Evolutionary conservation across 2,797 vertebrate species (phyloP), one percentile per base, ranked within the genome.

Genomic region (Peromyscus attwateri): DNA sequence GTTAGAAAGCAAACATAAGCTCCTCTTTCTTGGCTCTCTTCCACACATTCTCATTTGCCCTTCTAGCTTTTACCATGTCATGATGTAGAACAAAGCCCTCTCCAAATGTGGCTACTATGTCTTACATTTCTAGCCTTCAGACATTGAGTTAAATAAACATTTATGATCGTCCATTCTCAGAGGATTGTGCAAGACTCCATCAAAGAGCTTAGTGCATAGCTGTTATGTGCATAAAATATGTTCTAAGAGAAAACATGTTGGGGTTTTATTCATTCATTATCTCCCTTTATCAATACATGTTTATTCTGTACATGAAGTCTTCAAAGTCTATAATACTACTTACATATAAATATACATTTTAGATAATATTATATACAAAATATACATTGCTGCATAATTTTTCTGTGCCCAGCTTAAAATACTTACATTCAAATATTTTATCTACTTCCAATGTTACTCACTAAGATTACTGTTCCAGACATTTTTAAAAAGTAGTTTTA

Each of bases 361-460:
- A 84, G 93, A 64, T 79, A 76, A 23, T 1, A 90, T 76, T 87
- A 43, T 83, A 46, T 83, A 34, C 13, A 82, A 95, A 76, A 90
- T 70, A 81, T 60, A 71, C 62, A 70, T 70, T 73, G 29, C 16
- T 94, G 21, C n/a, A 84, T 57, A 80, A 55, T 60, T 80, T 94
- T 60, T 92, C 23, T 73, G 2, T n/a, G 76, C 9, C 52, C 10
- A 68, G 92, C 89, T 96, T 49, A 73, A 94, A 92, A 68, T 2
- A 71, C 4, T 92, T 76, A 89, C 71, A 88, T 91, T 91, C 46
- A 96, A 85, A 37, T 9, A 6, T 23, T 94, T 85, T 90, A 84
- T 87, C 29, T 23, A 96, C 73, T 21, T 94, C 75, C 21, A 79
- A 16, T 7, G 83, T 92, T 29, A 95, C 19, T 89, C 66, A 93